Percentiles rank a stretch among this genome's conserved stretches.
These are phyloP conservation scores for Sphaeridia pumilis DNA, from an alignment of 2,888 invertebrate species.

Conservation along the genomic window DNA sequence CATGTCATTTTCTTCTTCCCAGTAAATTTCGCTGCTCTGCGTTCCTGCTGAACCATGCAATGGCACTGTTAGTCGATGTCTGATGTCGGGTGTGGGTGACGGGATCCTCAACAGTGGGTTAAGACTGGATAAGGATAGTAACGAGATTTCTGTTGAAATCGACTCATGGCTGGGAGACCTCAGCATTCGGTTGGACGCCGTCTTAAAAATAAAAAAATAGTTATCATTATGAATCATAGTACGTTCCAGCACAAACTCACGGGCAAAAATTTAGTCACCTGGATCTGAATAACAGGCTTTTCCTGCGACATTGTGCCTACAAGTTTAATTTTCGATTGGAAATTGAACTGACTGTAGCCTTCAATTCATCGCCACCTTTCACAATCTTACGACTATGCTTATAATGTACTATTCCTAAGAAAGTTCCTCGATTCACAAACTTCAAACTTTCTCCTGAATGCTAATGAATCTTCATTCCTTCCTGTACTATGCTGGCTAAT, in stretches of 20 bases:
- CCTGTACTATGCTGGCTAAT: no score
- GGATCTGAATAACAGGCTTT: slow-evolving; percentile 18
- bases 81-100: slow-evolving; percentile 34
- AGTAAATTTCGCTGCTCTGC: slow-evolving; percentile 47
- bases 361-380: no score
- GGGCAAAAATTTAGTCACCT: slow-evolving; percentile 7
- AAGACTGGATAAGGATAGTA: slow-evolving; percentile 62
- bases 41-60: slow-evolving; percentile 25
- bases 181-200: slow-evolving; percentile 46
- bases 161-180: slow-evolving; percentile 74
- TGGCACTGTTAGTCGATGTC: slow-evolving; percentile 35
- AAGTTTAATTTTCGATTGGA: no score
- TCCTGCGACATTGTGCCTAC: slow-evolving; percentile 19
- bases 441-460: no score
- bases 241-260: neutral
- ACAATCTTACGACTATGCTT: neutral
- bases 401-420: no score
- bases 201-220: slow-evolving; percentile 27
- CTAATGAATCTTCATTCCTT: no score
- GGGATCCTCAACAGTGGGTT: slow-evolving; percentile 38
- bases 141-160: slow-evolving; percentile 66
- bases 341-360: no score
- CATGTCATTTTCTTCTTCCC: slow-evolving; percentile 66
- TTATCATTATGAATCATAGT: no score
- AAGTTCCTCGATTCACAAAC: no score